Percentiles rank a stretch among this genome's conserved stretches.
These are phyloP conservation scores for Euphydryas editha DNA, from an alignment of 2,888 invertebrate genomes.

Conservation along the genomic window DNA sequence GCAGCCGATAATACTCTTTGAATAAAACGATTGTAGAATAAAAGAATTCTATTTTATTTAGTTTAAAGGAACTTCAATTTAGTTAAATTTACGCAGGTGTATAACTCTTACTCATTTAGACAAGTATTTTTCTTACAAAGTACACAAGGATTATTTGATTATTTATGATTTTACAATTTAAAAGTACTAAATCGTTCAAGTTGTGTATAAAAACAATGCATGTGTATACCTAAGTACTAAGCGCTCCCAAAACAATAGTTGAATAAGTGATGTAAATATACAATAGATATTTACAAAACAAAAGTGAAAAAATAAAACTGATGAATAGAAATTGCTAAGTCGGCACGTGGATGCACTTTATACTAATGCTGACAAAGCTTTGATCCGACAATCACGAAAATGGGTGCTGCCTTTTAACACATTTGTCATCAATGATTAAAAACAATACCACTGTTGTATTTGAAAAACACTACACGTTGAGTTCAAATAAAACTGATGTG, in stretches of 20 bases:
- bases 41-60: conserved; percentile 21
- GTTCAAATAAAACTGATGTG: conserved; percentile 10
- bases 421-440: conserved; percentile 2
- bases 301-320: not conserved
- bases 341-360: conserved; percentile 23
- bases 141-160: no score
- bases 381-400: conserved; percentile 65
- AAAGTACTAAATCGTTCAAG: no score
- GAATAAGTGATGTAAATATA: not conserved
- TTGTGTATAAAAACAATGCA: no score
- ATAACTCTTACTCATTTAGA: no score
- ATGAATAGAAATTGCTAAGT: conserved; percentile 13
- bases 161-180: no score
- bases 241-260: no score
- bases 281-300: not conserved
- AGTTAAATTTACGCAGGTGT: conserved; percentile 6
- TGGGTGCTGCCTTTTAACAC: conserved; percentile 41
- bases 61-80: conserved; percentile 22
- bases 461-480: not conserved
- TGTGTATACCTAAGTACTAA: no score
- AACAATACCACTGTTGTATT: not conserved
- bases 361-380: conserved; percentile 36
- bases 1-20: conserved; percentile 35
- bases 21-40: conserved; percentile 37
- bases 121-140: no score